Evolutionary conservation across 2,113 vertebrate species (phyloP), one percentile per base, ranked within the genome.

Genomic region (Trematomus loennbergii): DNA sequence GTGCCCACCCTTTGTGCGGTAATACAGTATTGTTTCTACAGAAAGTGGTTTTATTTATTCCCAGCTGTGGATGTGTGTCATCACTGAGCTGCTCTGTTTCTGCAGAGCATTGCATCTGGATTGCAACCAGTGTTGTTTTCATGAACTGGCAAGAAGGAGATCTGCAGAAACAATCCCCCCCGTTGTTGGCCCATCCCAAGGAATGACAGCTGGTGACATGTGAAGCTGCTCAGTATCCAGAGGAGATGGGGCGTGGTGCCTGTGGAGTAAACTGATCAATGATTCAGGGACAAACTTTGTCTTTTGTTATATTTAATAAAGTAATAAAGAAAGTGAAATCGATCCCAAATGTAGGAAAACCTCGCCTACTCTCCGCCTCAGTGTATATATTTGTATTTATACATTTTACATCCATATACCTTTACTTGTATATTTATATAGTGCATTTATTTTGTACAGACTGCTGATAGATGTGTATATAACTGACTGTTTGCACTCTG

Each of bases 71-170:
- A 29, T 40, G 18, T 57, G 54, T 76, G 74, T 79, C 63, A 50
- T 74, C 74, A 70, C 88, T 91, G 85, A 76, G 91, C 83, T 70
- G 81, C 76, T 92, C 87, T 93, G 91, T 88, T 87, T 85, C 81
- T 90, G 83, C 86, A 80, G 59, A 81, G 91, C 87, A 55, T 81
- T 72, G 80, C 75, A 84, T 90, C 91, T 93, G 89, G 87, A 90
- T 55, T 75, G 33, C 81, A 87, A 88, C 84, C 91, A 89, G 91
- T 68, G 86, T 16, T 79, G 88, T 93, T 91, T 94, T 94, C 91
- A 92, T 91, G 78, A 87, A 91, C 86, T 91, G 85, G 87, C 89
- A 90, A 85, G 75, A 82, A 88, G 88, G 89, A 93, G 88, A 93
- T 86, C 63, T 82, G 64, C 69, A 78, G 90, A 93, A 93, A 91